Evolutionary conservation across 2,888 invertebrate genomes (phyloP), one percentile per base, ranked within the genome.

Genomic region (Polymixis flavicincta): DNA sequence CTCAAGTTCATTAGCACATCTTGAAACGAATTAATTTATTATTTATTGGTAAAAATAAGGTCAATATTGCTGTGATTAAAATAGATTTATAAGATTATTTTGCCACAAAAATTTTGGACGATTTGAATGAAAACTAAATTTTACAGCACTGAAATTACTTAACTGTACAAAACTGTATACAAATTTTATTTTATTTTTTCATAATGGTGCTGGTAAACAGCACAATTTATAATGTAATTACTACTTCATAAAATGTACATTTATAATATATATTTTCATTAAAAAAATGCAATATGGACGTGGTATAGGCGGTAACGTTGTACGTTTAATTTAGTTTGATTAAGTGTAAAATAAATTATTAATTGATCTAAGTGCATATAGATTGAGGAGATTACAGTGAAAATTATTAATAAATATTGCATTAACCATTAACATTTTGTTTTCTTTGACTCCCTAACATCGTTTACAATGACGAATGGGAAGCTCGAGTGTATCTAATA

Each of bases 261-360:
- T 90, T 85, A 88, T 89, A 92, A 84, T 88, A 92, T 94, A 94
- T 94, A 94, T 93, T 94, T 95, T 94, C 91, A 92, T 91, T 92
- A 89, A 89, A 87, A n/a, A 87, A 91, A 95, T 92, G 96, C 96
- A 96, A 96, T 96, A 96, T 93, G 91, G 92, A 93, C 89, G 92
- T 89, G 93, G 92, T 90, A 89, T 92, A 93, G 92, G 91, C 84
- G 91, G 85, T 91, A 92, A 92, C 89, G 70, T 90, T 94, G 92
- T 94, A 93, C 91, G 91, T 93, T 92, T 92, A 94, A 93, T 93
- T 93, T 93, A 92, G 90, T 88, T 88, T 85, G 87, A 88, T 87
- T 95, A 95, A 94, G 92, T 95, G 95, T 96, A 95, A 94, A 94
- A 95, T 96, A 96, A 95, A 95, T 95, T 96, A 96, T 96, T 96